These are phyloP conservation scores for Drosophila seguyi DNA, from an alignment of 1,140 invertebrate species.

Conservation along the genomic window DNA sequence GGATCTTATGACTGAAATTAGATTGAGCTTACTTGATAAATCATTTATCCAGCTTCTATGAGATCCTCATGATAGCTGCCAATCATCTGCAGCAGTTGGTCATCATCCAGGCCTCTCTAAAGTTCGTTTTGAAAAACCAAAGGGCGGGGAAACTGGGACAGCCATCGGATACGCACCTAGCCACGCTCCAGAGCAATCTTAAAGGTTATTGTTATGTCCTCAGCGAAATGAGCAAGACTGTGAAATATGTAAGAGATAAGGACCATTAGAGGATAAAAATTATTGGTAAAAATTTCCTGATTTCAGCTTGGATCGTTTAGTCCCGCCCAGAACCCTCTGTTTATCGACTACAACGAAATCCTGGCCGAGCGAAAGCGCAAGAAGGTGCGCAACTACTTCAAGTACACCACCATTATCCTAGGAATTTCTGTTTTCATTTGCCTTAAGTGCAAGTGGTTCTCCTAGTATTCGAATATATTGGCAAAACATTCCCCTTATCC, in stretches of 20 bases:
- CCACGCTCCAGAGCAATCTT: constrained; percentile 47
- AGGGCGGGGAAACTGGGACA: constrained; percentile 41
- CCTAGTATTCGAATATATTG: constrained; percentile 32
- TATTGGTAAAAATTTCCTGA: background rate
- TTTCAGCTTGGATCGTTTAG: constrained; percentile 74
- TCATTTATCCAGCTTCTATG: constrained; percentile 67
- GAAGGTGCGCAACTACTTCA: constrained; percentile 72
- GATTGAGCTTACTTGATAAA: background rate
- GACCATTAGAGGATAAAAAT: background rate
- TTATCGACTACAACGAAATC: constrained; percentile 77
- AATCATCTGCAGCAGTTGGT: constrained; percentile 82
- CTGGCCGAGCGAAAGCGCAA: constrained; percentile 72
- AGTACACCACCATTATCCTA: constrained; percentile 75
- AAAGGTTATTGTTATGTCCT: constrained; percentile 54
- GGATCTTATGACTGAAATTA: too few relatives aligned
- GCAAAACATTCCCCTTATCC: constrained; percentile 5
- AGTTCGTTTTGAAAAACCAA: constrained; percentile 65
- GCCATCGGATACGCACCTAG: constrained; percentile 41
- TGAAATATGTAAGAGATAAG: constrained; percentile 72
- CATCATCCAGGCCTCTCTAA: constrained; percentile 70
- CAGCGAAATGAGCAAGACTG: constrained; percentile 62
- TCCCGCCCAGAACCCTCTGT: constrained; percentile 67
- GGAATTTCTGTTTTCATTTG: constrained; percentile 80
- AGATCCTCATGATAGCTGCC: constrained; percentile 75
- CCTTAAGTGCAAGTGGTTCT: constrained; percentile 70